These are phyloP conservation scores for Pogonognathellus flavescens DNA, from an alignment of 1,140 invertebrate species.

Conservation along the genomic window DNA sequence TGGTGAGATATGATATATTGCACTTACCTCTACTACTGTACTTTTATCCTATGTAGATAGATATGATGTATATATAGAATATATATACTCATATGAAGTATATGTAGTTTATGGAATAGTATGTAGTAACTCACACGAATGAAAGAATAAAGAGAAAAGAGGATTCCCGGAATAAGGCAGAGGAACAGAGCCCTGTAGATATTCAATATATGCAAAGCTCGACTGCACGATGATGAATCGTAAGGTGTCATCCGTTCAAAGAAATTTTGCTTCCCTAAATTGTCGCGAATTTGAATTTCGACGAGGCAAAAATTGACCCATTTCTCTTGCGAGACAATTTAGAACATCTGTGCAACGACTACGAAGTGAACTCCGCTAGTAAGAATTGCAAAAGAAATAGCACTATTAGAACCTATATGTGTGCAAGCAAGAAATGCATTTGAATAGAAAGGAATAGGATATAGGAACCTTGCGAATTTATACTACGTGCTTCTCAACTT, in stretches of 20 bases:
- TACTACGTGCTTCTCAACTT: no score
- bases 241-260: conserved; percentile 35
- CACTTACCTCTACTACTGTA: background rate
- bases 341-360: conserved; percentile 44
- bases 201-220: background rate
- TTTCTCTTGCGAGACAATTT: conserved; percentile 47
- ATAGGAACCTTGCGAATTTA: no score
- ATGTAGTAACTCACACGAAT: background rate
- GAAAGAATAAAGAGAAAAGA: conserved; percentile 26
- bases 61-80: no score
- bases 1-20: background rate
- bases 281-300: conserved; percentile 47
- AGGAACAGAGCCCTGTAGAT: background rate
- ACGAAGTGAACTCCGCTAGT: conserved; percentile 18
- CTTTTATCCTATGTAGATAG: no score
- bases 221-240: conserved; percentile 39
- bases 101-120: background rate
- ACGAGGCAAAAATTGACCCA: conserved; percentile 48
- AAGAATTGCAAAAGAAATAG: background rate
- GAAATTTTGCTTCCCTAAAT: conserved; percentile 49
- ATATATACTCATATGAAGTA: no score
- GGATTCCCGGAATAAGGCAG: background rate
- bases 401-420: no score
- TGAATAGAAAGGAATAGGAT: conserved; percentile 19
- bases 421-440: conserved; percentile 12